Percentiles rank a stretch among this genome's conserved stretches.
These are phyloP conservation scores for Brachylomia viminalis DNA, from an alignment of 2,888 invertebrate species.

Conservation along the genomic window DNA sequence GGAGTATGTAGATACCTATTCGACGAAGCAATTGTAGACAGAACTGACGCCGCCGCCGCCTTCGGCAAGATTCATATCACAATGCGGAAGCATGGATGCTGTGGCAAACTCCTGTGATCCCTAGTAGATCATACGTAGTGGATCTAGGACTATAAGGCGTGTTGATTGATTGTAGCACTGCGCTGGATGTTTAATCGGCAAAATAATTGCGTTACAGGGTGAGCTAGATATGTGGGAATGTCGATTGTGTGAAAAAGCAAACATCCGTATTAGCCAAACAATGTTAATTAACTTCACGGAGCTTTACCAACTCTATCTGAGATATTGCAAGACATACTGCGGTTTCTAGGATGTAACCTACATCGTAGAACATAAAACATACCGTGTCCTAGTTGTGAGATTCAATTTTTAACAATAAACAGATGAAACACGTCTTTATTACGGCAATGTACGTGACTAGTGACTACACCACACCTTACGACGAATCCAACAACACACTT, in stretches of 20 bases:
- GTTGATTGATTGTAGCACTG: not conserved
- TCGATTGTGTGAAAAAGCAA: constrained; percentile 29
- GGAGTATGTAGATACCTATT: not conserved
- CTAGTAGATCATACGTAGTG: not conserved
- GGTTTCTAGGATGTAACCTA: constrained; percentile 55
- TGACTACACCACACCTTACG: constrained; percentile 19
- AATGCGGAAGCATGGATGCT: constrained; percentile 15
- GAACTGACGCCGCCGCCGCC: constrained; percentile 5
- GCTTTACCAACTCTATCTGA: constrained; percentile 28
- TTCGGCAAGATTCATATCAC: constrained; percentile 2
- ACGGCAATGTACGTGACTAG: constrained; percentile 49
- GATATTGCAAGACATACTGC: constrained; percentile 43
- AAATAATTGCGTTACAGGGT: constrained; percentile 13
- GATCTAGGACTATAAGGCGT: not conserved
- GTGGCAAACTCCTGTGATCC: not conserved
- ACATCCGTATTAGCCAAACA: constrained; percentile 41
- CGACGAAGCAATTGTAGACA: constrained; percentile 13
- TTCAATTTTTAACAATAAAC: constrained; percentile 54
- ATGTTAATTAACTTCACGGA: constrained; percentile 45
- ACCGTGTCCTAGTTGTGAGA: constrained; percentile 42
- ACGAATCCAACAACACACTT: constrained; percentile 12
- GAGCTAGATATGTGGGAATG: constrained; percentile 5
- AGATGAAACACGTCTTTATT: constrained; percentile 53
- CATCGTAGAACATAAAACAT: constrained; percentile 31
- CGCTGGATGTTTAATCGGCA: not conserved